These are phyloP conservation scores for Pristionchus entomophagus DNA, from an alignment of 2,888 invertebrate species.

Conservation along the genomic window DNA sequence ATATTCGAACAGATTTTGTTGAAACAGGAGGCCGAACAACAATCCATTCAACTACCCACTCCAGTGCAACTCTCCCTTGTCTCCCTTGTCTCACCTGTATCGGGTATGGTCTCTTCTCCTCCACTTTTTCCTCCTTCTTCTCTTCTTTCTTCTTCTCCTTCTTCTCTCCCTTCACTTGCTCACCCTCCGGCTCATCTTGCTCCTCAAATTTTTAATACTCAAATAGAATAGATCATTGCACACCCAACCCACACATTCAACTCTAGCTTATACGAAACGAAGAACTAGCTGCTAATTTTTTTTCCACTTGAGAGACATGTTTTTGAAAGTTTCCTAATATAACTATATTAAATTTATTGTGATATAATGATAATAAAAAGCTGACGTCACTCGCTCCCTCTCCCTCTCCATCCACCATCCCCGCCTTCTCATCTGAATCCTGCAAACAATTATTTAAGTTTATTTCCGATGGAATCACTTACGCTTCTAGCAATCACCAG, in stretches of 20 bases:
- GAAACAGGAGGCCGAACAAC: too few species aligned
- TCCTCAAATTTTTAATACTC: neutral
- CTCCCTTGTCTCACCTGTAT: neutral
- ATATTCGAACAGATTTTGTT: neutral
- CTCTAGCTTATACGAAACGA: neutral
- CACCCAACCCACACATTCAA: neutral
- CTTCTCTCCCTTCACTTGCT: conserved; percentile 17
- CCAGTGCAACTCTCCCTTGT: neutral
- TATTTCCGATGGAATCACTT: neutral
- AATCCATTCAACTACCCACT: too few species aligned
- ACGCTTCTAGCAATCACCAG: too few species aligned
- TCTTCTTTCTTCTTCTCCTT: neutral
- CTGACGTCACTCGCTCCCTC: neutral
- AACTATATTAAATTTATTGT: neutral
- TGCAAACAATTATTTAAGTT: neutral
- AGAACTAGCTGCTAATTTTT: too few species aligned
- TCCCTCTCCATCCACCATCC: conserved; percentile 34
- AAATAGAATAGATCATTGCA: too few species aligned
- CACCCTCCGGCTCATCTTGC: conserved; percentile 6
- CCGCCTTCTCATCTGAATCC: conserved; percentile 7
- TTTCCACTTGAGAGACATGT: neutral
- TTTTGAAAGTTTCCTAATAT: neutral
- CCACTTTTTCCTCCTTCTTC: neutral
- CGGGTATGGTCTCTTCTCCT: conserved; percentile 10
- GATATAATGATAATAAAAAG: neutral